Evolutionary conservation across 2,113 vertebrate genomes (phyloP), one percentile per base, ranked within the genome.

Genomic region (Odontophorus gujanensis): DNA sequence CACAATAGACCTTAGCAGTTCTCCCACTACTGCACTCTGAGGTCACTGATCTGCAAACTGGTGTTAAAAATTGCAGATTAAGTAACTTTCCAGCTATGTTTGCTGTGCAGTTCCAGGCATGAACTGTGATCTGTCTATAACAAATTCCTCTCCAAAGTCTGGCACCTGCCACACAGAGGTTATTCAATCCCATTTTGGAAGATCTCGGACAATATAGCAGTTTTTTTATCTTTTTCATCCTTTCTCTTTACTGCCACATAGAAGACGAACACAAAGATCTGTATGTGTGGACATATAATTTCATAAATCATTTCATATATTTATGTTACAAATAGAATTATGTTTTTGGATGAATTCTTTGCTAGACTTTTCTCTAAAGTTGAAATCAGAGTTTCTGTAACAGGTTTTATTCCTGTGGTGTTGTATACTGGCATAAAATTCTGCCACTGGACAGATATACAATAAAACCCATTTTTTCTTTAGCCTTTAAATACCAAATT

Each of bases 11-110:
- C 57, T 65, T 62, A 91, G 55, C 43, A 67, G 24, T n/a, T 87
- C 38, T 34, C n/a, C 67, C 50, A 85, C 32, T 72, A 42, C 36
- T 72, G 65, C 42, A 92, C 9, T 71, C 55, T 89, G 73, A 92
- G 83, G 85, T 89, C 87, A 91, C 57, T 76, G 57, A 72, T 89
- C 43, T 68, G 86, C 57, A 86, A 89, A 71, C 51, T 19, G 36
- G 9, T 78, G 57, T 68, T 0, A 1, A 78, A 85, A 89, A 81
- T 12, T 85, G 38, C 34, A 89, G 71, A 79, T 81, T 75, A 82
- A 84, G 65, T 68, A 81, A 89, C 19, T 87, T 78, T 76, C 28
- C 59, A 65, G 38, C 43, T 75, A 10, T 53, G 28, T 71, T 65
- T 80, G 24, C 32, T 2, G 0, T 11, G 20, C 43, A 69, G 53